Base-by-base conservation (phyloP, 2,113 vertebrate species). In the Sebastes schlegelii region DNA sequence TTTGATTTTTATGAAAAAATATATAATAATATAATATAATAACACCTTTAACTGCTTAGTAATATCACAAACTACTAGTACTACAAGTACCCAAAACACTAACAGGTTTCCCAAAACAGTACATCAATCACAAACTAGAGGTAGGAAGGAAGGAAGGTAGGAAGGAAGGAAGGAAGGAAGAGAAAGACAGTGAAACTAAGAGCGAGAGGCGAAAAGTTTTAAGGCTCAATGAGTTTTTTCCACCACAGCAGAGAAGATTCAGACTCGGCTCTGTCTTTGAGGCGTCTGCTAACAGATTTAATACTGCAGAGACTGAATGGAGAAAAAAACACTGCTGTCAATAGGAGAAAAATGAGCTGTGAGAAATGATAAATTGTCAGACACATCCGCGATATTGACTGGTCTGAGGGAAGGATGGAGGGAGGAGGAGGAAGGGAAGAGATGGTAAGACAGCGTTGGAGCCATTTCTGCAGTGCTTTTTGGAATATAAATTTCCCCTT, bases 311-410 rank as follows among this genome's bases (percentile, higher is more conserved):
- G 80, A 76, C 60, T 3, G 17, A 88, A 69, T 46, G 68, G 12
- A 2, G 21, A 60, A 67, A 80, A 77, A 80, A 52, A 4, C 45
- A 52, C 42, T 9, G 55, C 75, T 87, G 91, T 86, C 88, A 81
- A 90, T 86, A 83, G 51, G 52, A 85, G 82, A 87, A 90, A 90
- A 88, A 87, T 82, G 74, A 89, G 87, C 86, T 40, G 82, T 52
- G 80, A 83, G 79, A 68, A 90, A 91, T 88, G 89, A 91, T 86
- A 77, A 88, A 89, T 91, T 72, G 86, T 88, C 77, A 71, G 63
- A 85, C 80, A 68, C 66, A 62, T 84, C 58, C 84, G 86, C 8
- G 75, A 79, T 88, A 92, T 88, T 84, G 89, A 91, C 84, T 85
- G 60, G 77, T 65, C 77, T 73, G 58, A 83, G 67, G 78, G 83